Base-by-base conservation (phyloP, 2,113 vertebrate species). In the Nannobrachium achirus region DNA sequence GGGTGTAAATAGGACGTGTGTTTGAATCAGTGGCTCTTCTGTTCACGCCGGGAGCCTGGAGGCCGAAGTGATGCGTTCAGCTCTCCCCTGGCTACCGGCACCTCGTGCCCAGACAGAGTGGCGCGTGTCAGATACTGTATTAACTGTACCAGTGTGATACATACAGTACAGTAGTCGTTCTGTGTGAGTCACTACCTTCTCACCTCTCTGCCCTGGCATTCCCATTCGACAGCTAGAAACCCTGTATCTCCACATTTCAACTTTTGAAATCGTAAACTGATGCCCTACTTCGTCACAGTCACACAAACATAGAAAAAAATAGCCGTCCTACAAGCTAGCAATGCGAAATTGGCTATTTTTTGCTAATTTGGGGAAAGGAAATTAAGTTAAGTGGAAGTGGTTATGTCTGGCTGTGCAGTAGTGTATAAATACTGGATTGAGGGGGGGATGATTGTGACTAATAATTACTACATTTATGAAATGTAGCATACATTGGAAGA, bases 1-100 rank as follows among this genome's bases (percentile, higher is more conserved):
- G 25, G 76, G 85, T 77, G 76, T 86, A 80, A 89, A 90, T 81
- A 82, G 67, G 70, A 81, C 3, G 42, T 77, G 82, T 79, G 76
- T 79, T 63, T 62, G 66, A 82, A 69, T 89, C 71, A 87, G 14
- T 67, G 50, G 63, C 25, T 49, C 25, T 48, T 82, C 64, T 89
- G 82, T 89, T 86, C 69, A 41, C 57, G 51, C 6, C 20, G 46
- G 42, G 57, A 68, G 58, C 68, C 42, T 62, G 62, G 57, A 56
- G 66, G 51, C 58, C 10, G 45, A 56, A 67, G 68, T 8, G 11
- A 44, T 13, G 63, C 44, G 75, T 68, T 66, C 7, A 10, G 67
- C 58, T 60, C 50, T 42, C 78, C 25, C 39, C 60, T 50, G 18
- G 51, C 50, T 71, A 56, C 67, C 62, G 45, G 67, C 40, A 66